Evolutionary conservation across 2,797 vertebrate genomes (phyloP), one percentile per base, ranked within the genome.

Genomic region (Salmo trutta): DNA sequence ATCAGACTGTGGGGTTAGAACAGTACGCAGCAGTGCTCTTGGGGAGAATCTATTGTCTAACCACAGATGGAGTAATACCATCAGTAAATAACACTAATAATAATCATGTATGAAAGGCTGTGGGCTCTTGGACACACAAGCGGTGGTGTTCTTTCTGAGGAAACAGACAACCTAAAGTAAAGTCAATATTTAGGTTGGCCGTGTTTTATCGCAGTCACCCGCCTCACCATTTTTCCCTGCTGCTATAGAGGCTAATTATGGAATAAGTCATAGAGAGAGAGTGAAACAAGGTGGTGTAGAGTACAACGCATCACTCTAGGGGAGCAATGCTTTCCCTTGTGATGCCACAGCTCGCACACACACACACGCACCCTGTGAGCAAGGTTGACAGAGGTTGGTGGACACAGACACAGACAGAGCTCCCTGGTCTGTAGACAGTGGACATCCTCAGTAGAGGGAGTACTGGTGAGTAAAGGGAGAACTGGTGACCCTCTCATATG

Each of bases 181-280:
- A 79, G 77, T 70, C 81, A 67, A 66, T 80, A 74, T 89, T 90
- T 83, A 77, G 72, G 75, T 83, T 83, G 79, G 80, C 80, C 4
- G 8, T 51, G 75, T 67, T 80, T 47, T 78, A 29, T 64, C 76
- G 68, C 36, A 62, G 75, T 80, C 0, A 1, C 53, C 81, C 5
- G 16, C 62, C 71, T 81, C 27, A 74, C 16, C 75, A 76, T 71
- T 62, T 62, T 74, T 67, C 41, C 27, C 47, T 68, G 74, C 16
- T 36, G 75, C 71, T 80, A 27, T 5, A 77, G 69, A 77, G 80
- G 27, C 71, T 71, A 16, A 72, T 65, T 53, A 66, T 51, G 81
- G 64, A 70, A 74, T 80, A 79, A 85, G 24, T 84, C 79, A 68
- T 33, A 47, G 10, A 29, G 56, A 71, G 16, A 51, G 67, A 36